Percentiles rank a stretch among this genome's conserved stretches.
These are phyloP conservation scores for Hemitrygon akajei DNA, from an alignment of 2,797 vertebrate genomes.

Conservation along the genomic window DNA sequence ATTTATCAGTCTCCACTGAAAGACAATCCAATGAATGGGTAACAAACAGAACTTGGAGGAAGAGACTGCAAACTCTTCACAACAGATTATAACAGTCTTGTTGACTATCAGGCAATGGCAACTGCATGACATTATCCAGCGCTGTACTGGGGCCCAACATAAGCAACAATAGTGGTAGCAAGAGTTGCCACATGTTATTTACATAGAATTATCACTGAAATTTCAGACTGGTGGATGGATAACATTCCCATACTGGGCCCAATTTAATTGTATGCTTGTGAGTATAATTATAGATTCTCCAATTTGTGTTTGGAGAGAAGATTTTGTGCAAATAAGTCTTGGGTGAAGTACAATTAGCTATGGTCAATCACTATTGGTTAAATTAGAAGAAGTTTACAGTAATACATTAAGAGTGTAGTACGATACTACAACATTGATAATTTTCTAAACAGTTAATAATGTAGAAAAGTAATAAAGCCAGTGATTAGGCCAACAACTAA, in stretches of 20 bases:
- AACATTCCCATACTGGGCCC: constrained; percentile 12
- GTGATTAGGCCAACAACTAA: not conserved
- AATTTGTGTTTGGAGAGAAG: not conserved
- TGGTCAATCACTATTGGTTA: not conserved
- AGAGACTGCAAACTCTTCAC: not conserved
- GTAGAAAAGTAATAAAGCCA: not conserved
- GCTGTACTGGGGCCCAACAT: constrained; percentile 1
- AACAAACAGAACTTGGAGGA: not conserved
- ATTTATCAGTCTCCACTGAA: not conserved
- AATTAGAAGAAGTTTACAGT: not conserved
- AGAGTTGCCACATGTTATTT: not conserved
- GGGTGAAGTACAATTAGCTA: not conserved
- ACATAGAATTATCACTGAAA: constrained; percentile 9
- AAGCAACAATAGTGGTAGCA: constrained; percentile 13
- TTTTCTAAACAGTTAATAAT: not conserved
- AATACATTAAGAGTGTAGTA: not conserved
- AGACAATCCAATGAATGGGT: constrained; percentile 31
- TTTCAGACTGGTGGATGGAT: not conserved
- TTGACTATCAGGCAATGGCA: constrained; percentile 18
- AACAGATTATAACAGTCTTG: constrained; percentile 16
- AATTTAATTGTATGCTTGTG: not conserved
- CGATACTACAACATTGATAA: not conserved
- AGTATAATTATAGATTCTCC: constrained; percentile 11
- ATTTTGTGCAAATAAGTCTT: not conserved
- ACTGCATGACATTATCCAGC: constrained; percentile 5